Evolutionary conservation across 2,113 vertebrate species (phyloP).

Genomic region (Reinhardtius hippoglossoides): DNA sequence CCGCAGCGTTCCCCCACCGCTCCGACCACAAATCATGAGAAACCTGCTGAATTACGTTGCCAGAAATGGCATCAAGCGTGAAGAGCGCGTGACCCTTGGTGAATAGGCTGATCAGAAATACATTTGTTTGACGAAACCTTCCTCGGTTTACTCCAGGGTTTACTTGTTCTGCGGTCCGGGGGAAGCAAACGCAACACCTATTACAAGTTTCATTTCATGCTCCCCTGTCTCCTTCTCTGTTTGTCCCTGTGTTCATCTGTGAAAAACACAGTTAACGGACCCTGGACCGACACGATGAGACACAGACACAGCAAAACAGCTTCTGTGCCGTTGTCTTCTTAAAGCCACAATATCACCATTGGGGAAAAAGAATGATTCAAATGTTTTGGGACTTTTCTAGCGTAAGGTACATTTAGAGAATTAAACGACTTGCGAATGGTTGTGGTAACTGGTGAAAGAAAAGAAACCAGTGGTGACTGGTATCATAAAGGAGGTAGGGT

Average conservation of each 20-base stretch:
- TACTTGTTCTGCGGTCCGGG: not conserved
- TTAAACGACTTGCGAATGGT: no score
- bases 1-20: not conserved
- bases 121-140: slow-evolving; percentile 26
- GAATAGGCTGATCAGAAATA: slow-evolving; percentile 34
- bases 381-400: no score
- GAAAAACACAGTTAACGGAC: not conserved
- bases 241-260: not conserved
- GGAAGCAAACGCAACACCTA: slow-evolving; percentile 5
- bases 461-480: no score
- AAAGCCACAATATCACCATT: not conserved
- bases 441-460: no score
- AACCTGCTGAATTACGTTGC: slow-evolving; percentile 26
- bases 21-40: slow-evolving; percentile 14
- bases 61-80: slow-evolving; percentile 12
- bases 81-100: not conserved
- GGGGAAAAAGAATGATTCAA: no score
- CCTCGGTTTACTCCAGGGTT: slow-evolving; percentile 4
- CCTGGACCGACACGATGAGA: not conserved
- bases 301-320: not conserved
- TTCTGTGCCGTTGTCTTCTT: not conserved
- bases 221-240: not conserved
- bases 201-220: slow-evolving; percentile 41
- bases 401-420: no score
- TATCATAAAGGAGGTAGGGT: no score